Conservation (phyloP, 2,113 vertebrate genomes). For the Romanogobio albipinnatus region DNA sequence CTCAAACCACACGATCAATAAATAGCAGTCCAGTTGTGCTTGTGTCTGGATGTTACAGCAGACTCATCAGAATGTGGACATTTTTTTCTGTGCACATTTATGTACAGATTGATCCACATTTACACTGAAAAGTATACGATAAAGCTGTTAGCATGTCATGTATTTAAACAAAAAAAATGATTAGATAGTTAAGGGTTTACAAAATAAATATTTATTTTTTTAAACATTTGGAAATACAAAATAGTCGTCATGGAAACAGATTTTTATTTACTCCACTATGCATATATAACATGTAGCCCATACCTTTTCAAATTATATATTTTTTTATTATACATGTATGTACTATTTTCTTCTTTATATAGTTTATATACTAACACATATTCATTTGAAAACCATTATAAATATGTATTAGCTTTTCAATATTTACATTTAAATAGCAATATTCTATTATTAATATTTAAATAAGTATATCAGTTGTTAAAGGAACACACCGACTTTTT, state of each 20-base stretch:
- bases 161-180: not conserved
- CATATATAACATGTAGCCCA: not conserved
- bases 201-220: not conserved
- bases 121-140: not conserved
- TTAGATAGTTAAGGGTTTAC: not conserved
- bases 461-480: too few relatives aligned
- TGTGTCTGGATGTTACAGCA: not conserved
- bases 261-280: not conserved
- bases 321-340: not conserved
- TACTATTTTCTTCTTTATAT: too few relatives aligned
- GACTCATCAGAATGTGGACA: not conserved
- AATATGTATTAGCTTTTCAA: not conserved
- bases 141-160: not conserved
- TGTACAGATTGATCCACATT: not conserved
- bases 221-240: not conserved
- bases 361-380: too few relatives aligned
- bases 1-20: not conserved
- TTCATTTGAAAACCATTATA: not conserved
- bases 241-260: not conserved
- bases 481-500: too few relatives aligned
- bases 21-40: not conserved
- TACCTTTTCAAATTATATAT: not conserved
- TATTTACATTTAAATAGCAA: not conserved
- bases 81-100: not conserved
- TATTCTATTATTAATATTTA: too few relatives aligned